Percentiles rank a stretch among this genome's conserved stretches.
phyloP scores from a whole-genome alignment of 2,888 invertebrate genomes.

The Nineta flava region DNA sequence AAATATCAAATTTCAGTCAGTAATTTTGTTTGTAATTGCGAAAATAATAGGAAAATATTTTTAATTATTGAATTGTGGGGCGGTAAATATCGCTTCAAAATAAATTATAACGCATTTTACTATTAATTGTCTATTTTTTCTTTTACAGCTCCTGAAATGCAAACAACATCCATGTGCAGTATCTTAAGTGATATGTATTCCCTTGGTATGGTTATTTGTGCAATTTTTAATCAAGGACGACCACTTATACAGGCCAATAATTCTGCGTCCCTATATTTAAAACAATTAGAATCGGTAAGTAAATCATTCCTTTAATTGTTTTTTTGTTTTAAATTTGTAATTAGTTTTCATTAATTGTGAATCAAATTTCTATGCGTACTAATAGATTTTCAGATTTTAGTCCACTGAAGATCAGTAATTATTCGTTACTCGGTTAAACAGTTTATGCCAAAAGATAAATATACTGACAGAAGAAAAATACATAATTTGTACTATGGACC shows the following conservation, averaged over 20 bases:
- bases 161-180: slow-evolving; percentile 64
- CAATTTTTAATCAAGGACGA: slow-evolving; percentile 82
- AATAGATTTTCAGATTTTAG: no score
- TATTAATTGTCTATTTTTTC: not conserved
- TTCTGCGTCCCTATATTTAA: slow-evolving; percentile 73
- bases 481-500: no score
- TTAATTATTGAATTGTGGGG: no score
- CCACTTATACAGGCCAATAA: slow-evolving; percentile 83
- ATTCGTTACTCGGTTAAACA: no score
- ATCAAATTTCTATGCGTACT: not conserved
- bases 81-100: no score
- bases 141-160: slow-evolving; percentile 82
- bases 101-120: no score
- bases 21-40: no score
- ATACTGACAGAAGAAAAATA: no score
- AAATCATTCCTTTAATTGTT: not conserved
- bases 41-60: no score
- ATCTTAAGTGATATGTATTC: slow-evolving; percentile 94
- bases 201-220: slow-evolving; percentile 83
- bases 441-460: no score
- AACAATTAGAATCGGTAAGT: slow-evolving; percentile 81
- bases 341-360: not conserved
- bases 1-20: no score
- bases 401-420: no score
- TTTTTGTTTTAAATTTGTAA: not conserved